These are phyloP conservation scores for Plemyria rubiginata DNA, from an alignment of 2,888 invertebrate species.

Conservation along the genomic window DNA sequence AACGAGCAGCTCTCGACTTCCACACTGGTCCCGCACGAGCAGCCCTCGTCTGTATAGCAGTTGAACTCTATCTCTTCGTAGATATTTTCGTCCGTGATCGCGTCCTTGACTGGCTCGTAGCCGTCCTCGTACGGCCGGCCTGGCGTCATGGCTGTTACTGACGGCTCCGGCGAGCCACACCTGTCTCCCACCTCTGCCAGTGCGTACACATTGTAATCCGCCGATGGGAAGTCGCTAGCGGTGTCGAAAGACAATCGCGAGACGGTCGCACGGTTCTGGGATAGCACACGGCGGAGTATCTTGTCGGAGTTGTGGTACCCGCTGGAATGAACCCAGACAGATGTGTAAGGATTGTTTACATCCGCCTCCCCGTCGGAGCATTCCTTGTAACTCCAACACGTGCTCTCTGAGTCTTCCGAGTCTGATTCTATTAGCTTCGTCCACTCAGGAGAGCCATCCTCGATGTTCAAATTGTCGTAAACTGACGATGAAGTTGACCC, in stretches of 20 bases:
- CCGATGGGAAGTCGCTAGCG: conserved; percentile 67
- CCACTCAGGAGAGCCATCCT: conserved; percentile 44
- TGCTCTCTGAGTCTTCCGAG: conserved; percentile 72
- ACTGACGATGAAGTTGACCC: conserved; percentile 53
- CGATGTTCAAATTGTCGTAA: conserved; percentile 58
- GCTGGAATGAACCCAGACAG: conserved; percentile 75
- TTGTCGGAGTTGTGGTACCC: conserved; percentile 79
- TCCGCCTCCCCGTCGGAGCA: conserved; percentile 64
- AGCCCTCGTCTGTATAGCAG: conserved; percentile 75
- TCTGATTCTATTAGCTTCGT: conserved; percentile 58
- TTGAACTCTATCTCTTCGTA: conserved; percentile 80
- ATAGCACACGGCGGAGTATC: conserved; percentile 67
- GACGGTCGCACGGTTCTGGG: conserved; percentile 68
- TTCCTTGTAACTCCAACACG: conserved; percentile 80
- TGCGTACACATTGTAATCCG: conserved; percentile 70
- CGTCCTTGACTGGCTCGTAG: conserved; percentile 78
- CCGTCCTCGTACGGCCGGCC: conserved; percentile 76
- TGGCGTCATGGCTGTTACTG: conserved; percentile 75
- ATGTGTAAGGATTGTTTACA: conserved; percentile 65
- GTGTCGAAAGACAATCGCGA: conserved; percentile 75
- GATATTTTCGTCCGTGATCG: conserved; percentile 76
- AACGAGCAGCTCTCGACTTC: conserved; percentile 78
- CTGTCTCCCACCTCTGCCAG: conserved; percentile 79
- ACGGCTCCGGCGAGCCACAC: conserved; percentile 56
- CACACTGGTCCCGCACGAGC: conserved; percentile 77